Base-by-base conservation (phyloP, 1,140 invertebrate genomes). In the Apocrypta bakeri region DNA sequence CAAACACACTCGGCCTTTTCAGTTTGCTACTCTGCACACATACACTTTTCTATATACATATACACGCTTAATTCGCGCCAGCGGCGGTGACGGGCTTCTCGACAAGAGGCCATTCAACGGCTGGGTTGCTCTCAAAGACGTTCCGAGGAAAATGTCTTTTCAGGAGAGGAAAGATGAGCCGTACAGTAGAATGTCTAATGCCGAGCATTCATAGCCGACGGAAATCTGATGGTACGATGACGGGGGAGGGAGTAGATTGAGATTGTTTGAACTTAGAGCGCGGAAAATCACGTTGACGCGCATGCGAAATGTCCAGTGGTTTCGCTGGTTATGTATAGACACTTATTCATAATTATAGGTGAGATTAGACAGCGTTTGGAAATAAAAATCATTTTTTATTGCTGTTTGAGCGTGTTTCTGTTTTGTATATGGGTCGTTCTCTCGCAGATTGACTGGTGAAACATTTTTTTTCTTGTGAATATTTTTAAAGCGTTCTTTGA, bases 1-100 rank as follows among this genome's bases (percentile, higher is more conserved):
- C 74, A 66, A 77, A 64, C 74, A 66, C 24, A 77, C 74, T 77
- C 61, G n/a, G 56, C 74, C 61, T 77, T 77, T 74, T 40, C 29
- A 31, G 25, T 42, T 48, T 17, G 48, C 48, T 17, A 6, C 6
- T 37, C 33, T 9, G 33, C 21, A 21, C 21, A 6, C 48, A 7
- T n/a, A 56, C n/a, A n/a, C n/a, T n/a, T n/a, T n/a, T 56, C 7
- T 21, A 56, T 56, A 56, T 56, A 56, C 21, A 6, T 9, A n/a
- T 56, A n/a, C 14, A 56, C 48, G 48, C 48, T 56, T 56, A 56
- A 56, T 56, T 29, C 64, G 64, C 24, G 64, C 56, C 14, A 12
- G 9, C 64, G 27, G 64, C 64, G 21, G 63, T n/a, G 76, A 29
- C 24, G n/a, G 76, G 64, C 37, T 78, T 78, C 64, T 78, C 42